Evolutionary conservation across 1,140 invertebrate species (phyloP).

Genomic region (Drosophila elegans): DNA sequence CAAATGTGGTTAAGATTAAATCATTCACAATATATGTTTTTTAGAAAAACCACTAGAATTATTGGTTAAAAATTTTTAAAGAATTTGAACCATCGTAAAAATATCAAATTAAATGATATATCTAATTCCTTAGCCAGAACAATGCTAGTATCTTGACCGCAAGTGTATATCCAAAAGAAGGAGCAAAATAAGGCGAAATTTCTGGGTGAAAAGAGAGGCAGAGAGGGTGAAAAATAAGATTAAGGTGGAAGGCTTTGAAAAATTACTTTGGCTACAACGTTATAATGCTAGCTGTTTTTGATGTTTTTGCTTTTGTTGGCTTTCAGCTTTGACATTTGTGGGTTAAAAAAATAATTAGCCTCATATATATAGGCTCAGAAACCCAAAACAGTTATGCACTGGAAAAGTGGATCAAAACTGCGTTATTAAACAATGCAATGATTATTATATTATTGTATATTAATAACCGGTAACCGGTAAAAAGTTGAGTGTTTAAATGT

Average conservation of each 20-base stretch:
- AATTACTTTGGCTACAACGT: slow-evolving; percentile 69
- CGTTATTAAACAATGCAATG: too few species aligned
- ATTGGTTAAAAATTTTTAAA: too few species aligned
- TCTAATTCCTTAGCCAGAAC: neutral
- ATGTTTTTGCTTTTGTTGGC: slow-evolving; percentile 16
- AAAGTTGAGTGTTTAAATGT: neutral
- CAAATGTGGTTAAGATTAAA: too few species aligned
- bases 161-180: slow-evolving; percentile 3
- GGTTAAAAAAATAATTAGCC: slow-evolving; percentile 72
- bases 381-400: slow-evolving; percentile 19
- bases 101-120: too few species aligned
- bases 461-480: too few species aligned
- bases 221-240: slow-evolving; percentile 16
- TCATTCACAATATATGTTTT: neutral
- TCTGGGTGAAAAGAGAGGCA: neutral
- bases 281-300: slow-evolving; percentile 38
- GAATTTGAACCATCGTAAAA: too few species aligned
- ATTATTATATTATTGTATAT: too few species aligned
- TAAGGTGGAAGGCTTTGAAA: slow-evolving; percentile 49
- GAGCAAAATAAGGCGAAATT: slow-evolving; percentile 5
- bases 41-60: neutral
- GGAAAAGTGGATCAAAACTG: neutral
- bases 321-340: slow-evolving; percentile 73
- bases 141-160: slow-evolving; percentile 1
- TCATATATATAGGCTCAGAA: slow-evolving; percentile 53